A percentile compares a stretch with the other conserved stretches of the same genome.
phyloP scores from a whole-genome alignment of 2,888 invertebrate species.

The Lacanobia wlatinum region DNA sequence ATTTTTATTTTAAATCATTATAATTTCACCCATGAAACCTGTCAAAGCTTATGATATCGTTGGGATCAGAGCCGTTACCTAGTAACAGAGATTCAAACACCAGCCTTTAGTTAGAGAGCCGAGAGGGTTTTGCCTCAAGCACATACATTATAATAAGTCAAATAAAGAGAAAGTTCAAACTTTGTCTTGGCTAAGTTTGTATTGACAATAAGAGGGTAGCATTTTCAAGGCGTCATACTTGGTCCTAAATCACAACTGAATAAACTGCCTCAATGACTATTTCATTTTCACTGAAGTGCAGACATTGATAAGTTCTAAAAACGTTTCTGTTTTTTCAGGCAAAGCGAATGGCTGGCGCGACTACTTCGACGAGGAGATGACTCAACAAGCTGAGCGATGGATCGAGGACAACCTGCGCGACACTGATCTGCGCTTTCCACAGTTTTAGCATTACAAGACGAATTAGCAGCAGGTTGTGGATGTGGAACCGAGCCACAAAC shows the following conservation, averaged over 20 bases:
- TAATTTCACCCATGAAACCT: too few species aligned
- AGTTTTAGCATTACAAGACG: neutral
- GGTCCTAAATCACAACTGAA: neutral
- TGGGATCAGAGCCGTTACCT: too few species aligned
- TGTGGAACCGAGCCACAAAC: too few species aligned
- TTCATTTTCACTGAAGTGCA: too few species aligned
- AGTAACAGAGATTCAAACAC: neutral
- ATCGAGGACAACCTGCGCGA: constrained; percentile 90
- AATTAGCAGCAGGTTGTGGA: too few species aligned
- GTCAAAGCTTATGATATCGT: too few species aligned
- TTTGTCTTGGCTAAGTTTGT: too few species aligned
- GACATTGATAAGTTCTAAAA: too few species aligned
- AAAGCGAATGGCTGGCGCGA: constrained; percentile 50
- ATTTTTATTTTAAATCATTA: neutral
- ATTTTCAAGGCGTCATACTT: neutral
- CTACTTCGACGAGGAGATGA: constrained; percentile 90
- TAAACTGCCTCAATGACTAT: neutral
- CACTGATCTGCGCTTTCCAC: constrained; percentile 86
- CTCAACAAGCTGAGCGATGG: constrained; percentile 92
- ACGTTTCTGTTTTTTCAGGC: constrained; percentile 21
- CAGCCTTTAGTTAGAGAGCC: too few species aligned
- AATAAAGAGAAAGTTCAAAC: too few species aligned
- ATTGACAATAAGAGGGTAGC: neutral
- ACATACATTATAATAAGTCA: neutral
- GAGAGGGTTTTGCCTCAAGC: neutral